Base-by-base conservation (phyloP, 2,888 invertebrate species). In the Rhyacophila evoluta region DNA sequence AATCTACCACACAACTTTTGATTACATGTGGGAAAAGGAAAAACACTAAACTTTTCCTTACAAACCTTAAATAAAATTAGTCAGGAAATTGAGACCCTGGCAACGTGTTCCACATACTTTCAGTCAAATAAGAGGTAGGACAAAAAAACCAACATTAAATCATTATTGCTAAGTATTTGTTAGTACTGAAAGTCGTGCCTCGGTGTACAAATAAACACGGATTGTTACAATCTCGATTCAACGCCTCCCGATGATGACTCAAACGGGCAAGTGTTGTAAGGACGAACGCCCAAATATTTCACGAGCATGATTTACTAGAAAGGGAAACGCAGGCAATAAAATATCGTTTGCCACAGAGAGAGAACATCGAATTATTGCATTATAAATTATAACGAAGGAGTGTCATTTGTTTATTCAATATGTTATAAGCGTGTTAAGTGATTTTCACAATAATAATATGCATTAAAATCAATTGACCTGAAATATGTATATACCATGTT, bases 231-330 rank as follows among this genome's bases (percentile, higher is more conserved):
- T 55, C 55, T 55, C 19, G 55, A 55, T 55, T n/a, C 55, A 55
- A 55, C 55, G 55, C 55, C 55, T 55, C 55, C 1, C 19, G 55
- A 8, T 55, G 55, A 55, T 55, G 55, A 55, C 55, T 55, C 55
- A 55, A 55, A 19, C 55, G 55, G 55, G 55, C 55, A 55, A 55
- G 72, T 37, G 37, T 38, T 19, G 67, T 55, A 77, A 77, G 77
- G 77, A 41, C 77, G 72, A 71, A 72, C 77, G 77, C 72, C 72
- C 77, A 71, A 77, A 77, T 41, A 77, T 77, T 72, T 55, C 72
- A 72, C 39, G 77, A 72, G 28, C 36, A 25, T 72, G 67, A 74
- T 55, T 37, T 37, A 25, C 33, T 37, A 12, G 37, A 29, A 69
- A 19, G 67, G 67, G 36, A 38, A 38, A 38, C 15, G 27, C 28